Conservation (phyloP, 2,113 vertebrate genomes). For the Mirza zaza region DNA sequence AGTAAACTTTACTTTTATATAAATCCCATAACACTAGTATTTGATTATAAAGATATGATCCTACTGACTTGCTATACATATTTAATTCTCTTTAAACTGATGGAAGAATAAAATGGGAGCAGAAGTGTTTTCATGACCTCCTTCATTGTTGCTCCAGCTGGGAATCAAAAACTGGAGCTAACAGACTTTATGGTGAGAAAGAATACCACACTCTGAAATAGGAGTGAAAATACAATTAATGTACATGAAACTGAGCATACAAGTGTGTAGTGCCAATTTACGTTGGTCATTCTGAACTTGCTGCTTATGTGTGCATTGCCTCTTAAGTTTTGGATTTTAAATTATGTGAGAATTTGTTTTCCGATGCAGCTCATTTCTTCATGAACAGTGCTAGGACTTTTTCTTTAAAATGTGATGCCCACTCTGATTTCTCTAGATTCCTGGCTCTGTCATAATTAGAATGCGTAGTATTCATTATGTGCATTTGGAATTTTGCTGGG, state of each 20-base stretch:
- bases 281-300: not conserved
- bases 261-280: accelerated
- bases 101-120: not conserved
- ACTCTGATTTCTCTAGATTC: slow-evolving; percentile 10
- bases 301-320: not conserved
- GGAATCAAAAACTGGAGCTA: not conserved
- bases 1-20: not conserved
- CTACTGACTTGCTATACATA: not conserved
- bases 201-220: not conserved
- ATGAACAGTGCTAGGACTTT: not conserved
- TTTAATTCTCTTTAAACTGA: not conserved
- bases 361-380: not conserved
- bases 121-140: not conserved
- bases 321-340: not conserved
- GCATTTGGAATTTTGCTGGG: slow-evolving; percentile 58
- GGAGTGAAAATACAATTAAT: not conserved
- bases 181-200: not conserved
- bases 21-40: not conserved
- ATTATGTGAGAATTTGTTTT: not conserved
- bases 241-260: not conserved
- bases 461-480: slow-evolving; percentile 10
- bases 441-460: slow-evolving; percentile 37
- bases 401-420: slow-evolving; percentile 32
- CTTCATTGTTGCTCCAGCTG: not conserved
- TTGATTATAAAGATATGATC: not conserved